phyloP scores from a whole-genome alignment of 2,888 invertebrate species.

The Tineola bisselliella region DNA sequence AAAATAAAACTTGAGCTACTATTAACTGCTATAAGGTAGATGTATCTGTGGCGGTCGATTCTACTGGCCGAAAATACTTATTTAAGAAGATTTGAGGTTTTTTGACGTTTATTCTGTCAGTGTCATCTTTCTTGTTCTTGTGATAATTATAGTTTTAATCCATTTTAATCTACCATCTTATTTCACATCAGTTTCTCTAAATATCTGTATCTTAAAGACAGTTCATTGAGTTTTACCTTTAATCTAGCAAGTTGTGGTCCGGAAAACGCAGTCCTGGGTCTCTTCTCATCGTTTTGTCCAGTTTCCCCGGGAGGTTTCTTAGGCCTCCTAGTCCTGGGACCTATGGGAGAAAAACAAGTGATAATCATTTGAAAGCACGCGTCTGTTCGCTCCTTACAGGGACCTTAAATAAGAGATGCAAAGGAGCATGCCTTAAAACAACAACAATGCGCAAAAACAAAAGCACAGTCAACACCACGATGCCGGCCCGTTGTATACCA shows the following conservation, averaged over 20 bases:
- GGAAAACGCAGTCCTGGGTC: conserved; percentile 96
- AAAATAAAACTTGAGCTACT: background rate
- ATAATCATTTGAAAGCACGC: no score
- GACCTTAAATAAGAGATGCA: no score
- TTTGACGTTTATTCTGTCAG: no score
- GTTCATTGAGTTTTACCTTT: conserved; percentile 63
- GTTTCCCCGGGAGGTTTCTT: conserved; percentile 58
- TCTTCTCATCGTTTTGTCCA: conserved; percentile 76
- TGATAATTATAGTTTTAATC: no score
- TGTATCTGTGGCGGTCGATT: no score
- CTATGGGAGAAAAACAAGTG: conserved; percentile 33
- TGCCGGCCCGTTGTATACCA: conserved; percentile 36
- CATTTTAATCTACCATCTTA: no score
- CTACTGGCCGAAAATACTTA: no score
- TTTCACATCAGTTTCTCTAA: no score
- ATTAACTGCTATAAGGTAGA: no score
- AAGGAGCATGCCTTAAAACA: background rate
- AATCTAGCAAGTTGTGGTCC: conserved; percentile 90
- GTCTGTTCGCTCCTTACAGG: no score
- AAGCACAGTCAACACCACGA: conserved; percentile 16
- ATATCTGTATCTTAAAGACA: background rate
- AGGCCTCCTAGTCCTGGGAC: conserved; percentile 69
- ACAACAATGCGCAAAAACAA: conserved; percentile 17
- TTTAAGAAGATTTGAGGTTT: no score
- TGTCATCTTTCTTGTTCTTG: no score